phyloP scores from a whole-genome alignment of 2,113 vertebrate species.

The Gasterosteus nipponicus region DNA sequence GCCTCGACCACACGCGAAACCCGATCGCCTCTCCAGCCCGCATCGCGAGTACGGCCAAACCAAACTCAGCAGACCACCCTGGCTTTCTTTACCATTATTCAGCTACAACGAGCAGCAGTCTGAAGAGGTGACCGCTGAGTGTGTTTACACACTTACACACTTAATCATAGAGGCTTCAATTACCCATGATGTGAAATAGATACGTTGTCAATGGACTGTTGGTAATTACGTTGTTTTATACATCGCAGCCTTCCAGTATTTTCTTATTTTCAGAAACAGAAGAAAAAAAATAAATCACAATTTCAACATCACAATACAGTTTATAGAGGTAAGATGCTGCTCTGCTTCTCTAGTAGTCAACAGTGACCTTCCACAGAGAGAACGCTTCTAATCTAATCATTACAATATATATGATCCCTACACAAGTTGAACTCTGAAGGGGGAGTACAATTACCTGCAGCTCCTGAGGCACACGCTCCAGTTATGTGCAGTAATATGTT shows the following conservation, averaged over 20 bases:
- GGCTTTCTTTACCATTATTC: conserved; percentile 44
- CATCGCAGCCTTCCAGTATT: conserved; percentile 2
- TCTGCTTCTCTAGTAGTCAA: conserved; percentile 29
- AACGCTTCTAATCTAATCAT: conserved; percentile 39
- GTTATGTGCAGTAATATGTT: conserved; percentile 56
- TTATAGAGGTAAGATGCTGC: conserved; percentile 22
- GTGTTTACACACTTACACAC: conserved; percentile 31
- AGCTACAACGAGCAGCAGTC: conserved; percentile 35
- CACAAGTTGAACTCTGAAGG: conserved; percentile 52
- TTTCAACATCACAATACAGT: conserved; percentile 11
- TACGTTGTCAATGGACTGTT: conserved; percentile 4
- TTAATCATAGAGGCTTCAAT: conserved; percentile 33
- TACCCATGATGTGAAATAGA: conserved; percentile 31
- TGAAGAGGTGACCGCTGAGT: conserved; percentile 33
- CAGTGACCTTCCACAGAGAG: conserved; percentile 41
- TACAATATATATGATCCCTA: conserved; percentile 49
- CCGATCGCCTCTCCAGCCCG: conserved; percentile 60
- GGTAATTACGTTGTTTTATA: conserved; percentile 14
- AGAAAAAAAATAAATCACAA: neutral
- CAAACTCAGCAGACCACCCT: conserved; percentile 71
- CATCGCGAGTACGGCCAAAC: conserved; percentile 75
- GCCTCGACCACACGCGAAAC: conserved; percentile 76
- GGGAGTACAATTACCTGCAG: conserved; percentile 54
- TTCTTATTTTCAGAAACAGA: conserved; percentile 28
- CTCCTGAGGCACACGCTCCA: conserved; percentile 51